Percentiles rank a stretch among this genome's conserved stretches.
Evolutionary conservation across 92 coral and sea anemone species (phyloP).

Genomic region (Diadumene lineata): DNA sequence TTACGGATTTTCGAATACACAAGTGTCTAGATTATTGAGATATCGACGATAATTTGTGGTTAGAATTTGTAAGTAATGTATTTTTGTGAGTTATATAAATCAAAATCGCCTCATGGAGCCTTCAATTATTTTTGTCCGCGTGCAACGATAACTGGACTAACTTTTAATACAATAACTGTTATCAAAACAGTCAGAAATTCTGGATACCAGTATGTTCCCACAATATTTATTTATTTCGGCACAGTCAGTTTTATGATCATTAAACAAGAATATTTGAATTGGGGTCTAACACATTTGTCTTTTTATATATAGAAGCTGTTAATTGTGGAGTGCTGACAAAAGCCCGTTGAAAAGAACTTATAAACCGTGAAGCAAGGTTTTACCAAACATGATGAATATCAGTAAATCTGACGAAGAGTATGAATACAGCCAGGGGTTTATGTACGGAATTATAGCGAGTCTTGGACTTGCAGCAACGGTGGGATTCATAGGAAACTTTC

Average conservation of each 20-base stretch:
- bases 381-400: neutral
- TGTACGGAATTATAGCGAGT: constrained; percentile 37
- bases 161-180: too few species aligned
- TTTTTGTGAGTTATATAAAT: too few species aligned
- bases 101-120: too few species aligned
- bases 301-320: neutral
- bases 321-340: neutral
- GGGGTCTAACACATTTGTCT: neutral
- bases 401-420: neutral
- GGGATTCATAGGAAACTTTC: constrained; percentile 72
- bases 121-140: too few species aligned
- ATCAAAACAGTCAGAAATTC: too few species aligned
- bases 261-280: neutral
- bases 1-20: too few species aligned
- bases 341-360: neutral
- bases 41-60: too few species aligned
- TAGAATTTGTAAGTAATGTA: too few species aligned
- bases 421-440: constrained; percentile 43
- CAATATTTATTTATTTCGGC: too few species aligned
- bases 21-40: too few species aligned
- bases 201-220: too few species aligned
- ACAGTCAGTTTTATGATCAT: neutral
- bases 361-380: neutral
- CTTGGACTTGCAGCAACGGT: constrained; percentile 64
- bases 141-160: too few species aligned